phyloP scores from a whole-genome alignment of 2,113 vertebrate species.

The Aramus guarauna region DNA sequence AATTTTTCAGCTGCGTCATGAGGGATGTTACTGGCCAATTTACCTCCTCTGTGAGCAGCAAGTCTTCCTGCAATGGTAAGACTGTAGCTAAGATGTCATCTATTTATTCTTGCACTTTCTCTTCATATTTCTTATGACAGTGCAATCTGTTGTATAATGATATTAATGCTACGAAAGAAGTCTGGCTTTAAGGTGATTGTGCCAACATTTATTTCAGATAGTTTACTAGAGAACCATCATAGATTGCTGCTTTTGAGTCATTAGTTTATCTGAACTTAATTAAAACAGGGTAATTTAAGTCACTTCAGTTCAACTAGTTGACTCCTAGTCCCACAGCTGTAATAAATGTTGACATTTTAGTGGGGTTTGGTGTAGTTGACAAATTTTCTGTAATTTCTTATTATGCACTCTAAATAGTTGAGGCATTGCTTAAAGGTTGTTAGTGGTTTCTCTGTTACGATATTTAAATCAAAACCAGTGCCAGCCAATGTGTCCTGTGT shows the following conservation, averaged over 20 bases:
- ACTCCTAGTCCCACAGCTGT: not conserved
- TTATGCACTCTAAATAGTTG: not conserved
- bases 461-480: slow-evolving; percentile 37
- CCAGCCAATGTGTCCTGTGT: not conserved
- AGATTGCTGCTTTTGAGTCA: not conserved
- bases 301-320: not conserved
- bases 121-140: not conserved
- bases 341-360: not conserved
- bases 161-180: not conserved
- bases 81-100: not conserved
- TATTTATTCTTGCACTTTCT: not conserved
- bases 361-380: not conserved
- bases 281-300: not conserved
- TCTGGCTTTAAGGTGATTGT: not conserved
- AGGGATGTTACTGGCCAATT: not conserved
- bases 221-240: not conserved
- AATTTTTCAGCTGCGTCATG: not conserved
- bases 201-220: not conserved
- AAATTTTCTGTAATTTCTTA: slow-evolving; percentile 30
- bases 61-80: not conserved
- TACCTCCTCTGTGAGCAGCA: not conserved
- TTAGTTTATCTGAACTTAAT: slow-evolving; percentile 26
- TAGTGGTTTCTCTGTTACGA: slow-evolving; percentile 48
- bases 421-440: slow-evolving; percentile 43
- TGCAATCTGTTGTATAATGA: not conserved